Evolutionary conservation across 2,888 invertebrate genomes (phyloP).

Genomic region (Phortica magna): DNA sequence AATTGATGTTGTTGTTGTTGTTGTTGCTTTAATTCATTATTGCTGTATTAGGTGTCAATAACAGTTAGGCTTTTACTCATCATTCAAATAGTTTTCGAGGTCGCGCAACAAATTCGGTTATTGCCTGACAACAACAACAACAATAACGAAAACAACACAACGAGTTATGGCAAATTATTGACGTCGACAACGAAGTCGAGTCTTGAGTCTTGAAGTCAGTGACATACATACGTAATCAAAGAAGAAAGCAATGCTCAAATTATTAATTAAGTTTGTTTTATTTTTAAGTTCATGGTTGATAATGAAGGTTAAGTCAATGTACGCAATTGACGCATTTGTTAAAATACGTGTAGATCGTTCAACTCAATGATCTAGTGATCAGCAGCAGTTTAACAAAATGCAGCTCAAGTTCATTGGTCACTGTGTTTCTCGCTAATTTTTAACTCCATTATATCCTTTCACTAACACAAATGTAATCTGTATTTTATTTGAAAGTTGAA

Average conservation of each 20-base stretch:
- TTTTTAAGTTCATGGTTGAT: neutral
- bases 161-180: neutral
- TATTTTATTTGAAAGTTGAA: too few species aligned
- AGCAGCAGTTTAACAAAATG: neutral
- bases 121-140: neutral
- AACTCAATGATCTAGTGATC: neutral
- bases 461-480: too few species aligned
- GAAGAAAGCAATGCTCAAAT: neutral
- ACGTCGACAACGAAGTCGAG: too few species aligned
- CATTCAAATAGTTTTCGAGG: neutral
- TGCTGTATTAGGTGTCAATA: neutral
- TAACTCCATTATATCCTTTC: too few species aligned
- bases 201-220: neutral
- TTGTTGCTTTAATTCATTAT: neutral
- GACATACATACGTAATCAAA: neutral
- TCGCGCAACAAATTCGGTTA: neutral
- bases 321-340: neutral
- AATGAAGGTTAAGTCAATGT: neutral
- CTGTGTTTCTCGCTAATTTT: too few species aligned
- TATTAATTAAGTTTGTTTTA: neutral
- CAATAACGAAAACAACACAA: neutral
- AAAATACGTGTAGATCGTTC: neutral
- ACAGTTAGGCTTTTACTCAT: neutral
- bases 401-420: too few species aligned
- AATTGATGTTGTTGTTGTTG: neutral